phyloP scores from a whole-genome alignment of 2,797 vertebrate genomes.

The Antrozous pallidus region DNA sequence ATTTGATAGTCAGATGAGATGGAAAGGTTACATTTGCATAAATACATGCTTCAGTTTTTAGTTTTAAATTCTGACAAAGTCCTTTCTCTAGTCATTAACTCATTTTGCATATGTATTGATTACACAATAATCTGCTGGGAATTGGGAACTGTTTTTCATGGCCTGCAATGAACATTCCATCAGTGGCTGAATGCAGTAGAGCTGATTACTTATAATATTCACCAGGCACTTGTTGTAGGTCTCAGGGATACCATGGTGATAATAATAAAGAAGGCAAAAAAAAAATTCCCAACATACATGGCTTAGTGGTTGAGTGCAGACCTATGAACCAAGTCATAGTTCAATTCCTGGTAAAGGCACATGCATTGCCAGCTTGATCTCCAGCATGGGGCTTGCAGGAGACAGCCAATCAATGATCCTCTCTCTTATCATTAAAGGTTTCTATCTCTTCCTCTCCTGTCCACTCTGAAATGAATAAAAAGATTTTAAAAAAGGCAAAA shows the following conservation, averaged over 20 bases:
- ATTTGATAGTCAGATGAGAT: slow-evolving; percentile 73
- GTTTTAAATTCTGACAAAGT: slow-evolving; percentile 55
- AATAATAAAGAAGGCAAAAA: slow-evolving; percentile 12
- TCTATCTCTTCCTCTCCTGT: no score
- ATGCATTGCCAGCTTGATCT: no score
- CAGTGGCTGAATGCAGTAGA: background rate
- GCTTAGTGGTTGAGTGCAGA: no score
- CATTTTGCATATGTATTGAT: background rate
- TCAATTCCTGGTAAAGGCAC: no score
- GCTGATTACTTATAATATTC: background rate
- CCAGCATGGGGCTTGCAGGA: no score
- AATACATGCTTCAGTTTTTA: slow-evolving; percentile 64
- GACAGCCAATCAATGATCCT: no score
- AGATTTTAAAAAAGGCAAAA: background rate
- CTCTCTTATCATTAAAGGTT: no score
- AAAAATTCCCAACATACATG: background rate
- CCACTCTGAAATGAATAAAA: no score
- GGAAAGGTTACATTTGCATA: slow-evolving; percentile 81
- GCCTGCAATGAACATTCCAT: background rate
- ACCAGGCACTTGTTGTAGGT: background rate
- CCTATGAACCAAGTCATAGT: no score
- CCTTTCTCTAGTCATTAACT: slow-evolving; percentile 48
- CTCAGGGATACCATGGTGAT: background rate
- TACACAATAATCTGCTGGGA: background rate
- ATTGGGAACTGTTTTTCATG: background rate